A percentile compares a stretch with the other conserved stretches of the same genome.
These are phyloP conservation scores for Ichneumon xanthorius DNA, from an alignment of 2,888 invertebrate genomes.

Conservation along the genomic window DNA sequence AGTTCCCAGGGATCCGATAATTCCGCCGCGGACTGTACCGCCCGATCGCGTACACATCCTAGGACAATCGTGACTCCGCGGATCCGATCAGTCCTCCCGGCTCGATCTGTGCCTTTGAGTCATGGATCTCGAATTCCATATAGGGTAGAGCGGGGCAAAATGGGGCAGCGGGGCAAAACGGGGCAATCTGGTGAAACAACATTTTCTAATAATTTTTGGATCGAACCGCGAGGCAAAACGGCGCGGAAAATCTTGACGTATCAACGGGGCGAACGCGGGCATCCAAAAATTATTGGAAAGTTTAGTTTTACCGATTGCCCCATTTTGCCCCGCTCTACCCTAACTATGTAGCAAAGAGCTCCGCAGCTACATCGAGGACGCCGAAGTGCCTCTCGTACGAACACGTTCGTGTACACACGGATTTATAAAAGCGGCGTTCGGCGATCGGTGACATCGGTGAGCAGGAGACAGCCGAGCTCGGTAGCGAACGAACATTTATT, in stretches of 20 bases:
- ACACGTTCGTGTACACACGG: not conserved
- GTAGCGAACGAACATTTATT: conserved; percentile 35
- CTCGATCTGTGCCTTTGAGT: conserved; percentile 1
- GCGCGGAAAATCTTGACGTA: no score
- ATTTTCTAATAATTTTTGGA: no score
- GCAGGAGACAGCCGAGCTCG: not conserved
- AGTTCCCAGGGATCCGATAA: conserved; percentile 60
- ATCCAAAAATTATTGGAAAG: no score
- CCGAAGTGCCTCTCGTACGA: not conserved
- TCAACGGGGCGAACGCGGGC: no score
- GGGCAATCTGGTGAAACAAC: no score
- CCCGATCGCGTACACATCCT: conserved; percentile 29
- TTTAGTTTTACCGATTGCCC: no score
- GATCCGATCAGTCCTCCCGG: conserved; percentile 51
- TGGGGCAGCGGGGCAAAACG: no score
- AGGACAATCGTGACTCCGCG: conserved; percentile 63
- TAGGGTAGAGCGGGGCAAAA: no score
- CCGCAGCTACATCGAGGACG: not conserved
- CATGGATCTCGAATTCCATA: not conserved
- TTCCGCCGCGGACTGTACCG: conserved; percentile 27
- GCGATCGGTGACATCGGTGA: not conserved
- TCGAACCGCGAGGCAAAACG: no score
- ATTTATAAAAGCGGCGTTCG: conserved; percentile 29
- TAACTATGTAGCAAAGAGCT: not conserved
- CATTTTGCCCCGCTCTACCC: no score